phyloP scores from a whole-genome alignment of 1,140 invertebrate genomes.

The Drosophila kurseongensis region DNA sequence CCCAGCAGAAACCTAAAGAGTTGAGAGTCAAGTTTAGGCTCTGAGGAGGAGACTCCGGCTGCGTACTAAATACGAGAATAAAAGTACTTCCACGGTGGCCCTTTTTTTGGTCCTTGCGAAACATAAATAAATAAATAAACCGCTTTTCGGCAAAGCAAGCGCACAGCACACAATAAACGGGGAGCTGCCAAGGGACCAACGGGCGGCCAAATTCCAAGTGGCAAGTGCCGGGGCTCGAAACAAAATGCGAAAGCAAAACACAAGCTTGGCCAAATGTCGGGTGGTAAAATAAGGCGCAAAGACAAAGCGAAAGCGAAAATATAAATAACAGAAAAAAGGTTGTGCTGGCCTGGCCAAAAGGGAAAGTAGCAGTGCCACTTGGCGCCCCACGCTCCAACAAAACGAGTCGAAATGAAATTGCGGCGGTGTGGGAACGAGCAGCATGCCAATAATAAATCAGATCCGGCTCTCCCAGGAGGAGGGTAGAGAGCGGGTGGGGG shows the following conservation, averaged over 20 bases:
- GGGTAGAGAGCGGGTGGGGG: neutral
- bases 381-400: slow-evolving; percentile 19
- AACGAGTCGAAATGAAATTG: slow-evolving; percentile 48
- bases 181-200: slow-evolving; percentile 51
- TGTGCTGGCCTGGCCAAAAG: slow-evolving; percentile 34
- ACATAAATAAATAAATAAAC: slow-evolving; percentile 78
- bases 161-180: slow-evolving; percentile 41
- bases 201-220: slow-evolving; percentile 59
- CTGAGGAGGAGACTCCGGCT: slow-evolving; percentile 9
- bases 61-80: slow-evolving; percentile 50
- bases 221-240: slow-evolving; percentile 30
- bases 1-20: slow-evolving; percentile 51
- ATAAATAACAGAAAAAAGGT: slow-evolving; percentile 54
- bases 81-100: slow-evolving; percentile 47
- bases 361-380: slow-evolving; percentile 66
- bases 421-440: slow-evolving; percentile 45
- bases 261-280: slow-evolving; percentile 39
- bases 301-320: slow-evolving; percentile 73
- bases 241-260: slow-evolving; percentile 56
- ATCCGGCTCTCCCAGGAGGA: slow-evolving; percentile 16
- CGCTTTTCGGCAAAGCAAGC: slow-evolving; percentile 66
- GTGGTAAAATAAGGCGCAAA: slow-evolving; percentile 41
- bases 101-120: slow-evolving; percentile 27
- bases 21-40: slow-evolving; percentile 62
- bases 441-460: slow-evolving; percentile 61